Evolutionary conservation across 2,888 invertebrate species (phyloP).

Genomic region (Drosophila subsilvestris): DNA sequence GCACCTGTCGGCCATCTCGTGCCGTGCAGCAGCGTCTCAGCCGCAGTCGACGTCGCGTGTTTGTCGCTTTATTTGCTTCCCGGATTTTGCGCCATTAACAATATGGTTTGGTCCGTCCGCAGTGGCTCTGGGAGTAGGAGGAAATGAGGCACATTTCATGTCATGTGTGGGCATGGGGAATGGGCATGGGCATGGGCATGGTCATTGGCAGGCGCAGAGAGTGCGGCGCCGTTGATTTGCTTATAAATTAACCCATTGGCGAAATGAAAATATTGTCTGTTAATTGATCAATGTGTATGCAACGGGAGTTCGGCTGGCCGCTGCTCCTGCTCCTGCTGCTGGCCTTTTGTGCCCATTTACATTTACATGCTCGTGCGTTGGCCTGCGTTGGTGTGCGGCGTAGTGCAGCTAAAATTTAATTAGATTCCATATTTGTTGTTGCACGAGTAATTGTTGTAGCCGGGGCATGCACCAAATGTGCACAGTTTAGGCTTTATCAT

Average conservation of each 20-base stretch:
- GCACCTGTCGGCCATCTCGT: conserved; percentile 74
- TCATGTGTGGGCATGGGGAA: conserved; percentile 47
- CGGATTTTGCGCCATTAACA: conserved; percentile 80
- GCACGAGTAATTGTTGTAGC: conserved; percentile 16
- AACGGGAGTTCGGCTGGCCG: conserved; percentile 54
- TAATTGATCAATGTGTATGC: conserved; percentile 84
- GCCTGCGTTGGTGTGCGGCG: conserved; percentile 25
- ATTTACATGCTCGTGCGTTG: conserved; percentile 29
- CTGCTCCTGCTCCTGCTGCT: conserved; percentile 23
- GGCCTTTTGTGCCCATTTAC: conserved; percentile 32
- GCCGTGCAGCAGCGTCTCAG: conserved; percentile 13
- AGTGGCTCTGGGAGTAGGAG: conserved; percentile 5
- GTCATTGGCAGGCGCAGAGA: conserved; percentile 33
- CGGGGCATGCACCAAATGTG: conserved; percentile 53
- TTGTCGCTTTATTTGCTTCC: conserved; percentile 57
- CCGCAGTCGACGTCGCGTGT: conserved; percentile 47
- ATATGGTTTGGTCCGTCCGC: conserved; percentile 61
- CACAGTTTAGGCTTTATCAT: conserved; percentile 36
- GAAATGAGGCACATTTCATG: conserved; percentile 33
- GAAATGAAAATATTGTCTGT: conserved; percentile 84
- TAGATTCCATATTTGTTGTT: conserved; percentile 77
- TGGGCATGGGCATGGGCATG: conserved; percentile 37
- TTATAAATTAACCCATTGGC: conserved; percentile 84
- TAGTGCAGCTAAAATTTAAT: conserved; percentile 78
- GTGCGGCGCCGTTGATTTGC: conserved; percentile 71